These are phyloP conservation scores for Oopsacas minuta DNA, from an alignment of 37 sponge, comb jelly and placozoan genomes.

Conservation along the genomic window DNA sequence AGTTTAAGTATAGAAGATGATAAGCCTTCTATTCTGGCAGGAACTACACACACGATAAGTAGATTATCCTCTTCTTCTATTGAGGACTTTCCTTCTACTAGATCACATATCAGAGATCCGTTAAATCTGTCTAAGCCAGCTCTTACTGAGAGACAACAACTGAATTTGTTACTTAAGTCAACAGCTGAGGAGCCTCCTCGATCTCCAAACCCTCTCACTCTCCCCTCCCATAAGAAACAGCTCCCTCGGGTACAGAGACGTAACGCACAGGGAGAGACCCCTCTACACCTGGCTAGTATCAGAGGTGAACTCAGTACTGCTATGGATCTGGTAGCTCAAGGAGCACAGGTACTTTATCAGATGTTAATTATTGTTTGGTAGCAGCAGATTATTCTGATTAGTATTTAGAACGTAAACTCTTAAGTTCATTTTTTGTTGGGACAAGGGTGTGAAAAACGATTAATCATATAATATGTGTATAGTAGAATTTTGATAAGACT, in stretches of 20 bases:
- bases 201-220: not conserved
- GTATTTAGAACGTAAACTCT: no score
- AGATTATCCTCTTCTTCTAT: not conserved
- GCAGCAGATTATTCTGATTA: no score
- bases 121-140: not conserved
- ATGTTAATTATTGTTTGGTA: no score
- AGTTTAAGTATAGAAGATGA: not conserved
- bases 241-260: slow-evolving; percentile 12
- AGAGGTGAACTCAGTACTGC: not conserved
- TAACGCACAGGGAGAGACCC: slow-evolving; percentile 16
- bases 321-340: not conserved
- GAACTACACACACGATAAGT: not conserved
- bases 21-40: not conserved
- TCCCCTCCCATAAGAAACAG: slow-evolving; percentile 12
- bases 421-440: no score
- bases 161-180: not conserved
- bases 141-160: not conserved
- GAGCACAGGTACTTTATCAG: not conserved
- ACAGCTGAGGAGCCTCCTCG: not conserved
- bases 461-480: no score
- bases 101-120: not conserved
- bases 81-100: not conserved
- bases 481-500: no score
- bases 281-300: not conserved
- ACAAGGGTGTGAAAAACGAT: no score